A percentile compares a stretch with the other conserved stretches of the same genome.
Conservation (phyloP, 2,113 vertebrate species). For the Erinaceus europaeus region DNA sequence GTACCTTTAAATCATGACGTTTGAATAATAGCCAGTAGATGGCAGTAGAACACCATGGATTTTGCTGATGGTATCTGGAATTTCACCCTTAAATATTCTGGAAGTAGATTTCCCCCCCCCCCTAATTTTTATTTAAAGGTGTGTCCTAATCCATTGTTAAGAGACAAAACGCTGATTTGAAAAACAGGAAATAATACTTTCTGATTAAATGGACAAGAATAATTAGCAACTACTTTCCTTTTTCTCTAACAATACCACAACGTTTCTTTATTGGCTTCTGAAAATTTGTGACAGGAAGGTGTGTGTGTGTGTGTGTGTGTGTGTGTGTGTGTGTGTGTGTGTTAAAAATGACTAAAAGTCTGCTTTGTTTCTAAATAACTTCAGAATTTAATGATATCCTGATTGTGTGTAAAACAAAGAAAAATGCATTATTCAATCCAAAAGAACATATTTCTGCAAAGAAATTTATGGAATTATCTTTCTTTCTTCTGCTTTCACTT, state of each 20-base stretch:
- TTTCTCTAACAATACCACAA: neutral
- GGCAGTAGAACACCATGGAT: conserved; percentile 79
- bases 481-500: neutral
- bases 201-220: conserved; percentile 51
- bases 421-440: conserved; percentile 60
- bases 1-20: conserved; percentile 53
- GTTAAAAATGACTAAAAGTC: neutral
- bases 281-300: neutral
- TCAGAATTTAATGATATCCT: conserved; percentile 59
- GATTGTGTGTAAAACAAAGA: neutral
- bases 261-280: neutral
- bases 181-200: conserved; percentile 55
- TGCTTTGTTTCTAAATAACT: conserved; percentile 51
- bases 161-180: conserved; percentile 39
- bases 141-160: conserved; percentile 67
- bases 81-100: conserved; percentile 37
- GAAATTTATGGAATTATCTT: conserved; percentile 67
- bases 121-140: conserved; percentile 74
- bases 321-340: neutral
- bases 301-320: neutral
- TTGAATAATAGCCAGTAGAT: conserved; percentile 74
- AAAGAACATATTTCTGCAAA: conserved; percentile 62
- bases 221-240: conserved; percentile 20
- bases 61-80: neutral
- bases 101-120: conserved; percentile 38